Percentiles rank a stretch among this genome's conserved stretches.
phyloP scores from a whole-genome alignment of 2,797 vertebrate species.

The Vireo griseus region DNA sequence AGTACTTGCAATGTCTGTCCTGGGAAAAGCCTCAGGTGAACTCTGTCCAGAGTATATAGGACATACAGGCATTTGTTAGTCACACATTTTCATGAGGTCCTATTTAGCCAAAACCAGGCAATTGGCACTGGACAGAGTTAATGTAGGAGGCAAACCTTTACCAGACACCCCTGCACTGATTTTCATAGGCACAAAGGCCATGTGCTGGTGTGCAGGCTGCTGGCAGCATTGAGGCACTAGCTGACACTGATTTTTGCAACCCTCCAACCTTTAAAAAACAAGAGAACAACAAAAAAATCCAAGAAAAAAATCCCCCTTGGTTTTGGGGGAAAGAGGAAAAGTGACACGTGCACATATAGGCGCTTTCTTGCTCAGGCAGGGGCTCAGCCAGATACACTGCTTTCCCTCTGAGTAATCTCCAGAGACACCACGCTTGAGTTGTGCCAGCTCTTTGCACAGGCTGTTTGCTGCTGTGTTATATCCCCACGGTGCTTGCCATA shows the following conservation, averaged over 20 bases:
- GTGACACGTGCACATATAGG: accelerated
- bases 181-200: neutral
- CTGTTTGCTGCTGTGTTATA: neutral
- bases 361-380: neutral
- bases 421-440: neutral
- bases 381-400: neutral
- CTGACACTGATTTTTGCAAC: neutral
- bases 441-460: neutral
- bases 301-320: accelerated
- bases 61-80: neutral
- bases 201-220: neutral
- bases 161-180: neutral
- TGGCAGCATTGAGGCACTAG: neutral
- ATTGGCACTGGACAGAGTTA: neutral
- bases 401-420: neutral
- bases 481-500: neutral
- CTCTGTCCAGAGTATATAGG: neutral
- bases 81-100: neutral
- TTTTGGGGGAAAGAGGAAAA: neutral
- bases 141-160: neutral
- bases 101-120: neutral
- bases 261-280: neutral
- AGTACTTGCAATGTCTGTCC: neutral
- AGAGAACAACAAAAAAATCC: neutral
- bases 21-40: neutral